Percentiles rank a stretch among this genome's conserved stretches.
These are phyloP conservation scores for Rhinoraja longicauda DNA, from an alignment of 2,797 vertebrate species.

Conservation along the genomic window DNA sequence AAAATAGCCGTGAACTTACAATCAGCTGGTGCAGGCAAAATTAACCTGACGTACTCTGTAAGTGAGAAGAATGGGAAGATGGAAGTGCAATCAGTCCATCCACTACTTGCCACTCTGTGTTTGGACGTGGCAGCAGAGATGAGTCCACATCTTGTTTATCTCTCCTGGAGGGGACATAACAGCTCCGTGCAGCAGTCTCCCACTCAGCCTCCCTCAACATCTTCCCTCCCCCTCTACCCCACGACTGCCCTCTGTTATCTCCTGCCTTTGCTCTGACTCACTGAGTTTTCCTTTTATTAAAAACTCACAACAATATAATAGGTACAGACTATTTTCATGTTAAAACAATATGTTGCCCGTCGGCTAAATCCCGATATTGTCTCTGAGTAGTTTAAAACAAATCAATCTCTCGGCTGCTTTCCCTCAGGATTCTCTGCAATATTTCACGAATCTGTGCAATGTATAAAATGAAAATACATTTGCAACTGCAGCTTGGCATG, in stretches of 20 bases:
- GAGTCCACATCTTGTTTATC: neutral
- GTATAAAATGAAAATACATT: neutral
- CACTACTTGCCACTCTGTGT: neutral
- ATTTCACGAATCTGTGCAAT: neutral
- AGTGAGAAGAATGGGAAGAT: neutral
- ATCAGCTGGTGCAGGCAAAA: neutral
- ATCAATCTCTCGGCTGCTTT: neutral
- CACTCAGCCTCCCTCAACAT: neutral
- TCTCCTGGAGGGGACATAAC: neutral
- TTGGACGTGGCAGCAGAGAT: neutral
- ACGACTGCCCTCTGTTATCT: neutral
- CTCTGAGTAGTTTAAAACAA: neutral
- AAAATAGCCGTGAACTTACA: slow-evolving; percentile 29
- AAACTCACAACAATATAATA: neutral
- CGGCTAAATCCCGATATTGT: neutral
- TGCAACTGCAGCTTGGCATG: neutral
- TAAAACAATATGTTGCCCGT: neutral
- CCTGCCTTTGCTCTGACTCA: neutral
- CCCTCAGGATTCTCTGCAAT: neutral
- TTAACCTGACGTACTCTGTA: neutral
- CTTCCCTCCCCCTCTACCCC: too few relatives aligned
- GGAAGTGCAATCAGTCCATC: neutral
- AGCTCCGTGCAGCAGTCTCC: neutral
- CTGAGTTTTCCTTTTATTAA: neutral
- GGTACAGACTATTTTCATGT: neutral